Conservation (phyloP, 2,888 invertebrate genomes). For the Pandemis heparana region DNA sequence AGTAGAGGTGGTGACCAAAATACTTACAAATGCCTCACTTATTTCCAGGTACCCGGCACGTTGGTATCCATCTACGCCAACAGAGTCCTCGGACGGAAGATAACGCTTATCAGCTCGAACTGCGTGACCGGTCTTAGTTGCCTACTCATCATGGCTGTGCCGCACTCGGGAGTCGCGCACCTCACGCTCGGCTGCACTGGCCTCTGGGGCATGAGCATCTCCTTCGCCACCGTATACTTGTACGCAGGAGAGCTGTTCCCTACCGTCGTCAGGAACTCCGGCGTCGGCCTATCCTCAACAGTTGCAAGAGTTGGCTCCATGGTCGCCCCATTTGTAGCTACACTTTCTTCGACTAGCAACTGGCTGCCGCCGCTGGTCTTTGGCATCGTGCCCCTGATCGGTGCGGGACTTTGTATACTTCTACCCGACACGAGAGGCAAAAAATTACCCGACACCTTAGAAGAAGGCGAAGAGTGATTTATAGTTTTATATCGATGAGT, state of each 20-base stretch:
- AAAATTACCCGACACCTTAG: slow-evolving; percentile 91
- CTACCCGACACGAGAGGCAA: slow-evolving; percentile 93
- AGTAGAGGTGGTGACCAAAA: not conserved
- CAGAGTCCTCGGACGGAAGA: slow-evolving; percentile 88
- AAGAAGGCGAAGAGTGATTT: slow-evolving; percentile 89
- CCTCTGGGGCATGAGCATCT: slow-evolving; percentile 92
- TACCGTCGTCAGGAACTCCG: slow-evolving; percentile 94
- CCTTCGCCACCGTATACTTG: slow-evolving; percentile 94
- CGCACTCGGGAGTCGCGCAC: slow-evolving; percentile 76
- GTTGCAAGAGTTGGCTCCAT: slow-evolving; percentile 95
- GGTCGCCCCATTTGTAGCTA: slow-evolving; percentile 92
- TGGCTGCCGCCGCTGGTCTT: slow-evolving; percentile 91
- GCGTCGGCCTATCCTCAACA: slow-evolving; percentile 94
- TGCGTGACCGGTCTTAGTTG: slow-evolving; percentile 88
- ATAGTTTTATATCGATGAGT: slow-evolving; percentile 25
- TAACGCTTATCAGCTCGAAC: slow-evolving; percentile 88
- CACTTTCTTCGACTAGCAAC: slow-evolving; percentile 82
- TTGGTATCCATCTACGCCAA: slow-evolving; percentile 87
- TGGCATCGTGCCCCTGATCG: slow-evolving; percentile 89
- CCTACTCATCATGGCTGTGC: slow-evolving; percentile 86
- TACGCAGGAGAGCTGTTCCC: slow-evolving; percentile 96
- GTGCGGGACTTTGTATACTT: slow-evolving; percentile 88
- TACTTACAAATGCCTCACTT: slow-evolving; percentile 41
- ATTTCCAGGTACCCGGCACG: slow-evolving; percentile 85
- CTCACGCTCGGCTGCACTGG: slow-evolving; percentile 90